Base-by-base conservation (phyloP, 2,113 vertebrate species). In the Cochlearius cochlearius region DNA sequence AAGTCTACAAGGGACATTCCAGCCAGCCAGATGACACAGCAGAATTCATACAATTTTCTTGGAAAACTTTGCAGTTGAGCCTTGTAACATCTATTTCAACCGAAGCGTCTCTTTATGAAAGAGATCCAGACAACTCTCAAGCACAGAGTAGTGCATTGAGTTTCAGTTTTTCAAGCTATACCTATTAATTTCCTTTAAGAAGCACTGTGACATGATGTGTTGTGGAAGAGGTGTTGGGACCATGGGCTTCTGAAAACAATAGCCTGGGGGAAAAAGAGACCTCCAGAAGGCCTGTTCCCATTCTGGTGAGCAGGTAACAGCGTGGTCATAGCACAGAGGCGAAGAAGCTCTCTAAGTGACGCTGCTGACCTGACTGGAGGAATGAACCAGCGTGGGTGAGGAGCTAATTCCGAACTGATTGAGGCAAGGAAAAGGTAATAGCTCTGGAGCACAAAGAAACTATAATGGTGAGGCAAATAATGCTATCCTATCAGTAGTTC, bases 211-310 rank as follows among this genome's bases (percentile, higher is more conserved):
- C 2, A 5, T 17, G n/a, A 43, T 36, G 15, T 69, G 39, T 36
- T 18, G 5, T 69, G 32, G 55, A 53, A 53, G 8, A 84, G 10
- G 2, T 50, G 36, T 13, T 79, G 21, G 27, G 52, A 49, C 29
- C 8, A 55, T 0, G 0, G 21, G 23, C 9, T 76, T 30, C 19
- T 63, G 53, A 20, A 74, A 60, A 12, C 15, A 9, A 5, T 2
- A 69, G 30, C 19, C 25, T 32, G 29, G 29, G 32, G 15, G 45
- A 58, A 60, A 8, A 13, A 75, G 13, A 25, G 23, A 32, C 4
- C 5, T 83, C 11, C 13, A 8, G 55, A 62, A 59, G 38, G 7
- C 15, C n/a, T 4, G 3, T 45, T 27, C 10, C 15, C 2, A 0
- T 67, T 73, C n/a, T 11, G 26, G 30, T 49, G 34, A 79, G 30